A percentile compares a stretch with the other conserved stretches of the same genome.
These are phyloP conservation scores for Baryphthengus martii DNA, from an alignment of 2,113 vertebrate species.

Conservation along the genomic window DNA sequence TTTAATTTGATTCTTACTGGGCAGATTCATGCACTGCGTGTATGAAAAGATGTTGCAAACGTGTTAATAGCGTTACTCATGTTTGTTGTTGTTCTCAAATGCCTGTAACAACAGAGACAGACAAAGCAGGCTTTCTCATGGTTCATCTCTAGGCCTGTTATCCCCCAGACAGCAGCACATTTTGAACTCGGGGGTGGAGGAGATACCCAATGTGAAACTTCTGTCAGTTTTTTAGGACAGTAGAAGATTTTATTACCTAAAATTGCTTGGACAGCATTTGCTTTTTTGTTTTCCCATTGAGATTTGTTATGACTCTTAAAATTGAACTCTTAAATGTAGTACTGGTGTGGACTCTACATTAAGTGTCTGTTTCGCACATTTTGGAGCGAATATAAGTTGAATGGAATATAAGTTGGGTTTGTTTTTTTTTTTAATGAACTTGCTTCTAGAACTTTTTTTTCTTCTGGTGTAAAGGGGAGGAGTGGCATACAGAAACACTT, in stretches of 20 bases:
- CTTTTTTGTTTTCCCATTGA: neutral
- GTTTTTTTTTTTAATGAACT: neutral
- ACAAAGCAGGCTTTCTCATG: neutral
- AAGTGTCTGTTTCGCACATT: neutral
- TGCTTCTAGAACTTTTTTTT: neutral
- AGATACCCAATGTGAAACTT: neutral
- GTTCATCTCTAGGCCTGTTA: neutral
- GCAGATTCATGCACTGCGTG: neutral
- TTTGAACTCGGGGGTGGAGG: neutral
- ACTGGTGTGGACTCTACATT: neutral
- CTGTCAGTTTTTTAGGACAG: neutral
- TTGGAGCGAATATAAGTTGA: neutral
- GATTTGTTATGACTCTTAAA: neutral
- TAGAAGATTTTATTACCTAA: neutral
- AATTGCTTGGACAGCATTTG: neutral
- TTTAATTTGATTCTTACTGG: neutral
- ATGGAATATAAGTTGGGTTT: no score
- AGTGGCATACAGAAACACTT: neutral
- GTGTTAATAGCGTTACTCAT: neutral
- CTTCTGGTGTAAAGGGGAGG: neutral
- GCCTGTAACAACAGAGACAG: neutral
- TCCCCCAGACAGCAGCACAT: neutral
- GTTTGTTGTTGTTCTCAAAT: slow-evolving; percentile 25
- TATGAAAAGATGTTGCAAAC: neutral
- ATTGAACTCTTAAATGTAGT: neutral